Percentiles rank a stretch among this genome's conserved stretches.
Conservation (phyloP, 2,797 vertebrate genomes). For the Anguilla marmorata region DNA sequence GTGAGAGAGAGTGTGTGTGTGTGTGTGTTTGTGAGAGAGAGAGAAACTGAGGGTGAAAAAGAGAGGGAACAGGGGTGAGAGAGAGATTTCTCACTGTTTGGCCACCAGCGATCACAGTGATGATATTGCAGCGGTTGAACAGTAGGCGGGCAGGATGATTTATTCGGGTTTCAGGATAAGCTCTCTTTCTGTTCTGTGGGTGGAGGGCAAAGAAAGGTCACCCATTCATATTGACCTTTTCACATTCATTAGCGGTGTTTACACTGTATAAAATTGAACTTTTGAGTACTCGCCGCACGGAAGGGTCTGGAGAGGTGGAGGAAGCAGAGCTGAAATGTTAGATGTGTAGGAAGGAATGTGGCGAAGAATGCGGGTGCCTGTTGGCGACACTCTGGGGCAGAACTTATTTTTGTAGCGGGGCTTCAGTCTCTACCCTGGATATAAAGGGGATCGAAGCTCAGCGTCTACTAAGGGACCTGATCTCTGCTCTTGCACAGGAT, state of each 20-base stretch:
- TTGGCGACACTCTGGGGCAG: constrained; percentile 10
- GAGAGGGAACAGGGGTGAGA: background rate
- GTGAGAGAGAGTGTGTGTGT: background rate
- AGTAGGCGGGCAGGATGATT: constrained; percentile 8
- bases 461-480: constrained; percentile 21
- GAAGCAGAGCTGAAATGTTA: constrained; percentile 9
- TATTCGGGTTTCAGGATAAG: constrained; percentile 5
- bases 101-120: background rate
- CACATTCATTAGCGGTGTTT: constrained; percentile 19
- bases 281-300: background rate
- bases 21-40: background rate
- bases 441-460: constrained; percentile 16
- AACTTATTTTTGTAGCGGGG: constrained; percentile 25
- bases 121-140: background rate
- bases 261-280: constrained; percentile 17
- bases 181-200: background rate
- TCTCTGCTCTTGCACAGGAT: constrained; percentile 14
- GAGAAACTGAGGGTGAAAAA: background rate
- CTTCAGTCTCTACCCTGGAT: constrained; percentile 20
- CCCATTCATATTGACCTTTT: constrained; percentile 7
- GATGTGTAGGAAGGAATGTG: background rate
- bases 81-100: background rate
- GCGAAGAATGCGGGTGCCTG: constrained; percentile 18
- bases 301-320: constrained; percentile 5
- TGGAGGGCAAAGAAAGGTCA: constrained; percentile 1